Evolutionary conservation across 2,888 invertebrate species (phyloP), one percentile per base, ranked within the genome.

Genomic region (Monopis laevigella): DNA sequence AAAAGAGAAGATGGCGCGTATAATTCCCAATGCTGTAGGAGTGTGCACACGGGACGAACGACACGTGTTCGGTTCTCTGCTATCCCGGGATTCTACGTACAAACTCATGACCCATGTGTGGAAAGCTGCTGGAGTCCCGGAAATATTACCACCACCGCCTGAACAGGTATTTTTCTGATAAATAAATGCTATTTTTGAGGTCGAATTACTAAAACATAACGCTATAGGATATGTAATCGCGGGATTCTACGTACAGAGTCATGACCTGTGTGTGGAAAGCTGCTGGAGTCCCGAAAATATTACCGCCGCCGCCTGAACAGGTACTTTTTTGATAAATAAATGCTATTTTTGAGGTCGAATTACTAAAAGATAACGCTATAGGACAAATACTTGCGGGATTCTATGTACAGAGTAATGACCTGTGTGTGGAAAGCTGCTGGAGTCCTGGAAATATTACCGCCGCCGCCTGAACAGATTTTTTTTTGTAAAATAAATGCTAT

Each of bases 11-110:
- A 96, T 95, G 44, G 96, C 95, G 1, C 86, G 92, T 51, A 93
- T 97, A 51, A 94, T 97, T 56, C 96, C 96, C 38, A 96, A 96
- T 71, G 96, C 96, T 10, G 92, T 97, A 43, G 95, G 94, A 18
- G 89, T 94, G 24, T 84, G 86, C 44, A 95, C 95, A n/a, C 84
- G 87, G 35, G 88, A 91, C 55, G 90, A 92, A 55, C 88, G 93
- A 38, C 92, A 93, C 59, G 92, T 93, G 39, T 96, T 96, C 75
- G 93, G 93, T 35, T 94, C 94, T 46, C 85, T 96, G 49, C 85
- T 96, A 52, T 93, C 94, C 19, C 82, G 96, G 34, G 96, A 96
- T 64, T 88, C 89, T 48, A 93, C 96, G 0, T 93, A 89, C 73
- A 88, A 90, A 57, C 84, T 93, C 46, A 92, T 96, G 92, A 86